These are phyloP conservation scores for Elysia chlorotica DNA, from an alignment of 1,140 invertebrate genomes.

Conservation along the genomic window DNA sequence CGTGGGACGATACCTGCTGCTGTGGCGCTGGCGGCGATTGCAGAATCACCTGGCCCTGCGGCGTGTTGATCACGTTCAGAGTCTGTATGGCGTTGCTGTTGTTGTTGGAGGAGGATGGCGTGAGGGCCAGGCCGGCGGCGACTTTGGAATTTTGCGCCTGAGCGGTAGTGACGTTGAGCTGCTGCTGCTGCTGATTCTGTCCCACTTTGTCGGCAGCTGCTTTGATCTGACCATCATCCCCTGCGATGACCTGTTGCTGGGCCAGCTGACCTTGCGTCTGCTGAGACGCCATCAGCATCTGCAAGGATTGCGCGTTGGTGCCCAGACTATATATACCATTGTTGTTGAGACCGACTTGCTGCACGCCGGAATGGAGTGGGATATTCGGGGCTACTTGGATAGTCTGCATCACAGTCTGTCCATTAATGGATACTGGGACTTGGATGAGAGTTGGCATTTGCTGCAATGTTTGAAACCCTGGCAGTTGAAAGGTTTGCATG, in stretches of 20 bases:
- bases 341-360: not conserved
- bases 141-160: not conserved
- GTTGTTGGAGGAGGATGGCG: not conserved
- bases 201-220: slow-evolving; percentile 17
- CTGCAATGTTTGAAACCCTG: slow-evolving; percentile 34
- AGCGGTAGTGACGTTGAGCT: not conserved
- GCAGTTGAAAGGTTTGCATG: slow-evolving; percentile 76
- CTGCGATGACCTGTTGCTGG: not conserved
- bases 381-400: slow-evolving; percentile 59
- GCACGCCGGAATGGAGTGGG: slow-evolving; percentile 61
- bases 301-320: slow-evolving; percentile 16
- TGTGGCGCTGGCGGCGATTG: slow-evolving; percentile 1
- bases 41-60: slow-evolving; percentile 23
- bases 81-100: not conserved
- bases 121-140: slow-evolving; percentile 14
- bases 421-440: slow-evolving; percentile 81
- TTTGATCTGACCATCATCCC: not conserved
- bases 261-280: not conserved
- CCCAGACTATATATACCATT: not conserved
- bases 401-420: slow-evolving; percentile 70
- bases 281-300: slow-evolving; percentile 18
- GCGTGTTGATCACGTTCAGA: slow-evolving; percentile 27
- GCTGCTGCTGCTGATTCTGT: slow-evolving; percentile 8
- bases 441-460: slow-evolving; percentile 50
- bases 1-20: slow-evolving; percentile 15